Evolutionary conservation across 2,113 vertebrate genomes (phyloP).

Genomic region (Triplophysa dalaica): DNA sequence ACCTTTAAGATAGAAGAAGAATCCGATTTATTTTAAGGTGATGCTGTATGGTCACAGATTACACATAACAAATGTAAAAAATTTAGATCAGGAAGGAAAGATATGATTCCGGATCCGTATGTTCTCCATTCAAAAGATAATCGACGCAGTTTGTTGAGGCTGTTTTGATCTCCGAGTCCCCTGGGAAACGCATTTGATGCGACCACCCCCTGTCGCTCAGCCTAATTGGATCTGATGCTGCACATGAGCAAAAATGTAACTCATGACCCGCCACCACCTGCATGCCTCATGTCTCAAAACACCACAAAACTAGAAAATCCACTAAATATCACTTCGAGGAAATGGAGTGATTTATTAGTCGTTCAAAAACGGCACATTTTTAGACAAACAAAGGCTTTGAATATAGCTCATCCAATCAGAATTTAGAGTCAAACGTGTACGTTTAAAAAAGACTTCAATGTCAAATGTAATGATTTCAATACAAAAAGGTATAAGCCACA

Average conservation of each 20-base stretch:
- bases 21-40: too few relatives aligned
- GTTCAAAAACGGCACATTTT: too few relatives aligned
- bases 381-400: neutral
- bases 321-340: neutral
- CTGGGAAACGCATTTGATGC: constrained; percentile 41
- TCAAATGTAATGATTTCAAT: too few relatives aligned
- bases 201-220: constrained; percentile 40
- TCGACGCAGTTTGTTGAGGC: neutral
- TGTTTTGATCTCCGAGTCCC: constrained; percentile 35
- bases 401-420: neutral
- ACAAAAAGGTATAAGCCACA: too few relatives aligned
- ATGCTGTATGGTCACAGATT: too few relatives aligned
- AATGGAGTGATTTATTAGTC: neutral
- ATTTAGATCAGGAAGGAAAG: neutral
- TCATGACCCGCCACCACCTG: constrained; percentile 39
- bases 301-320: neutral
- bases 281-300: constrained; percentile 42
- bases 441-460: too few relatives aligned
- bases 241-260: constrained; percentile 46
- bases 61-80: too few relatives aligned
- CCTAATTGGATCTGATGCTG: constrained; percentile 64
- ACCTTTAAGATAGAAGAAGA: too few relatives aligned
- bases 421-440: neutral
- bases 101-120: neutral
- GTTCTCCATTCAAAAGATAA: constrained; percentile 15